phyloP scores from a whole-genome alignment of 1,140 invertebrate genomes.

The Tetragnatha versicolor region DNA sequence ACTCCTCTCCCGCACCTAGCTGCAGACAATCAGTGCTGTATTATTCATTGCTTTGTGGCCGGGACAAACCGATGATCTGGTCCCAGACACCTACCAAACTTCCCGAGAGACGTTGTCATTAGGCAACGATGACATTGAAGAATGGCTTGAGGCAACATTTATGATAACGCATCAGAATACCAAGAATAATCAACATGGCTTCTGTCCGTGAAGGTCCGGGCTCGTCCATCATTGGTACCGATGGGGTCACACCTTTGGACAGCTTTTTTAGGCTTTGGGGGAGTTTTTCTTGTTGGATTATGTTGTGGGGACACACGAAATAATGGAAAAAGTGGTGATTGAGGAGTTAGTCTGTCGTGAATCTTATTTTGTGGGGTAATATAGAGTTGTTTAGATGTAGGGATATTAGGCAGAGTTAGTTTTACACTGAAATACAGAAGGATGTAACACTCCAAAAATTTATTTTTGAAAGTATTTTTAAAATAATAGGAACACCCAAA shows the following conservation, averaged over 20 bases:
- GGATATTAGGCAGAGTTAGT: no score
- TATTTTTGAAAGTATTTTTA: no score
- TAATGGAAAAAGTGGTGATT: no score
- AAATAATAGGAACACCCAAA: no score
- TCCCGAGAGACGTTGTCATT: slow-evolving; percentile 17
- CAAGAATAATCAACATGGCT: slow-evolving; percentile 21
- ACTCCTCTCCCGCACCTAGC: background rate
- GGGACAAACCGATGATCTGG: background rate
- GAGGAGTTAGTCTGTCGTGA: no score
- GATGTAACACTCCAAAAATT: no score
- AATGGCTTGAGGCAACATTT: slow-evolving; percentile 3
- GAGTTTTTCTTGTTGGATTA: no score
- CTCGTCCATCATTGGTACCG: slow-evolving; percentile 5
- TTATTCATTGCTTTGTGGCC: background rate
- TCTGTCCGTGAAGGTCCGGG: slow-evolving; percentile 4
- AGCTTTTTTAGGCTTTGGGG: no score
- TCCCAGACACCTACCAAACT: background rate
- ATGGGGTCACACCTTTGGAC: slow-evolving; percentile 12
- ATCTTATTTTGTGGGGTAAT: no score
- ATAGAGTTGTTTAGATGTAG: no score
- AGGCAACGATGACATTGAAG: slow-evolving; percentile 21
- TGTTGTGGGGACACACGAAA: no score
- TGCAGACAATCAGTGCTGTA: background rate
- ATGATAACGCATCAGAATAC: slow-evolving; percentile 38
- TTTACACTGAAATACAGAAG: no score